phyloP scores from a whole-genome alignment of 2,888 invertebrate species.

The Himalopsyche kuldschensis region DNA sequence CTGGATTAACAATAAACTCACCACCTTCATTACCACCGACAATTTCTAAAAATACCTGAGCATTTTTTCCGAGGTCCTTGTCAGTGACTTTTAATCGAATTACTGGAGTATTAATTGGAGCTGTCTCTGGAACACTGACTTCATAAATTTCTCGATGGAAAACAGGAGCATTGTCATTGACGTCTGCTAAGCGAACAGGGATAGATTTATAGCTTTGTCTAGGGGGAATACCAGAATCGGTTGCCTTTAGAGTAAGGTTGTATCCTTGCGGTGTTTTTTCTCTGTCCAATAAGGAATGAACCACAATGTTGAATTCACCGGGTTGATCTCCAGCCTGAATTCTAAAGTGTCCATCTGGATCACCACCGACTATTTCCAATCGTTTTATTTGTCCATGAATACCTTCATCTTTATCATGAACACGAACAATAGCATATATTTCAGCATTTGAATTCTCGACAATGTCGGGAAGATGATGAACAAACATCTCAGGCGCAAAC shows the following conservation, averaged over 20 bases:
- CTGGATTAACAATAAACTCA: constrained; percentile 83
- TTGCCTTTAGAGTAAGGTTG: constrained; percentile 83
- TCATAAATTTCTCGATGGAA: constrained; percentile 87
- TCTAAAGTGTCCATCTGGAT: constrained; percentile 86
- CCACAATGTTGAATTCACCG: constrained; percentile 79
- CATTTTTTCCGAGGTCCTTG: constrained; percentile 80
- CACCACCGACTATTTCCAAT: constrained; percentile 85
- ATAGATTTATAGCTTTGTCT: constrained; percentile 78
- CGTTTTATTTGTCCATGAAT: constrained; percentile 80
- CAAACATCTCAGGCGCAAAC: constrained; percentile 80
- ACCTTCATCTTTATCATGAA: constrained; percentile 81
- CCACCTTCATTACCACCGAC: constrained; percentile 90
- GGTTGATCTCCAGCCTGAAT: constrained; percentile 64
- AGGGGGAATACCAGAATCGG: constrained; percentile 80
- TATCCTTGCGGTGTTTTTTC: constrained; percentile 79
- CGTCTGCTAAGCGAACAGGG: constrained; percentile 77
- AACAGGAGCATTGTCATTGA: constrained; percentile 84
- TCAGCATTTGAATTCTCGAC: constrained; percentile 79
- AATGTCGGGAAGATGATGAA: constrained; percentile 78
- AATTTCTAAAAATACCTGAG: constrained; percentile 83
- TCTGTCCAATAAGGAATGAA: constrained; percentile 76
- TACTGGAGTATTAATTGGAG: constrained; percentile 86
- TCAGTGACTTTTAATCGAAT: constrained; percentile 86
- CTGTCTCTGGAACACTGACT: constrained; percentile 83
- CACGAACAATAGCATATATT: constrained; percentile 87